Conservation (phyloP, 2,113 vertebrate species). For the Hypanus sabinus region DNA sequence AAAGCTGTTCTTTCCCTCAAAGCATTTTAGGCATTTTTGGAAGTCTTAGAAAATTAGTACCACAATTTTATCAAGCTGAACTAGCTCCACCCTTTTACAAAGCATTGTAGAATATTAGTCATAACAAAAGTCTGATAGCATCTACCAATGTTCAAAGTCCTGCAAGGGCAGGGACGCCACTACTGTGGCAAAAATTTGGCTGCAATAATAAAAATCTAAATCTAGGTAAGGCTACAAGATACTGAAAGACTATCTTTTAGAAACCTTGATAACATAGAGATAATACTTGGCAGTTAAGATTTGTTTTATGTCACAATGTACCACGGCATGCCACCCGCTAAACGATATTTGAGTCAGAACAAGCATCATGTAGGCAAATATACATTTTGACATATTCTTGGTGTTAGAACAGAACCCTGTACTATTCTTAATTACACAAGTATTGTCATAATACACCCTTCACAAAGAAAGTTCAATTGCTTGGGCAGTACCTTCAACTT, state of each 20-base stretch:
- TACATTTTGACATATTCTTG: background rate
- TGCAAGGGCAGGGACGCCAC: background rate
- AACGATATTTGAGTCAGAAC: background rate
- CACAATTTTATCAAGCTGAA: background rate
- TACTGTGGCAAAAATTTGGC: background rate
- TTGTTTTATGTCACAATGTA: background rate
- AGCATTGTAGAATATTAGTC: background rate
- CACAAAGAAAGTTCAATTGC: background rate
- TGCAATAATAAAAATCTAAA: background rate
- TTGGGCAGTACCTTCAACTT: background rate
- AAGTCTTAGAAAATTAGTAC: background rate
- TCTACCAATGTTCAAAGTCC: background rate
- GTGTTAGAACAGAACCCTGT: background rate
- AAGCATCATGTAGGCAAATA: background rate
- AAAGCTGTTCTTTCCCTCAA: background rate
- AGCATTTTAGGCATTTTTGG: background rate
- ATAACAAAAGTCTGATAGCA: conserved; percentile 9
- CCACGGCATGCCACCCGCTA: background rate
- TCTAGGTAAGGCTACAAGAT: background rate
- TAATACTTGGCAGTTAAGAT: background rate
- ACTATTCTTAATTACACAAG: background rate
- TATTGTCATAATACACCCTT: background rate
- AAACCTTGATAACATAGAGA: background rate
- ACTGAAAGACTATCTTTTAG: background rate
- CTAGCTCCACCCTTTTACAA: background rate